phyloP scores from a whole-genome alignment of 2,888 invertebrate species.

The Coleophora deauratella region DNA sequence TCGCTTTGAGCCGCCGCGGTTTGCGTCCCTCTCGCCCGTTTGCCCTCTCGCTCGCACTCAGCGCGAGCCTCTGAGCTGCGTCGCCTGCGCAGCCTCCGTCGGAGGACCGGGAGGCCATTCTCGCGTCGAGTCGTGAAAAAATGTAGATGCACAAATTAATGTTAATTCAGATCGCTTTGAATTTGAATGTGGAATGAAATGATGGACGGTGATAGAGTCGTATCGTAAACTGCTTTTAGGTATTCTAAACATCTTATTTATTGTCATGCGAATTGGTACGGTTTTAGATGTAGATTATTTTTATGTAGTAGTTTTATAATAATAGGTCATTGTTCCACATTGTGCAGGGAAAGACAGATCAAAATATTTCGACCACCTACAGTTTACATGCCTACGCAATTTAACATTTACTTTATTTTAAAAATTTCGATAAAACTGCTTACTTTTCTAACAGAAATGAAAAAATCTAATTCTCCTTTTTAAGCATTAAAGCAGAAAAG shows the following conservation, averaged over 20 bases:
- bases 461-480: no score
- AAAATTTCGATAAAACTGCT: no score
- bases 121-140: constrained; percentile 3
- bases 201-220: not conserved
- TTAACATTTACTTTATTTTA: no score
- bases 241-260: not conserved
- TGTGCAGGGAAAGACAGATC: no score
- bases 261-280: constrained; percentile 1
- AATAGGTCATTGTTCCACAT: no score
- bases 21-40: constrained; percentile 26
- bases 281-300: no score
- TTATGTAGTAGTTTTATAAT: no score
- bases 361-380: no score
- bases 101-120: constrained; percentile 20
- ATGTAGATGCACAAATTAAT: constrained; percentile 7
- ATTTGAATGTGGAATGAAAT: constrained; percentile 3
- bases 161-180: constrained; percentile 7
- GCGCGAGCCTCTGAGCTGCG: no score
- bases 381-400: no score
- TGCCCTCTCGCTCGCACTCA: constrained; percentile 18
- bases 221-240: not conserved
- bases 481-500: no score
- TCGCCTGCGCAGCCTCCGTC: constrained; percentile 17
- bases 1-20: constrained; percentile 47
- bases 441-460: no score